These are phyloP conservation scores for Anas capensis DNA, from an alignment of 2,797 vertebrate genomes.

Conservation along the genomic window DNA sequence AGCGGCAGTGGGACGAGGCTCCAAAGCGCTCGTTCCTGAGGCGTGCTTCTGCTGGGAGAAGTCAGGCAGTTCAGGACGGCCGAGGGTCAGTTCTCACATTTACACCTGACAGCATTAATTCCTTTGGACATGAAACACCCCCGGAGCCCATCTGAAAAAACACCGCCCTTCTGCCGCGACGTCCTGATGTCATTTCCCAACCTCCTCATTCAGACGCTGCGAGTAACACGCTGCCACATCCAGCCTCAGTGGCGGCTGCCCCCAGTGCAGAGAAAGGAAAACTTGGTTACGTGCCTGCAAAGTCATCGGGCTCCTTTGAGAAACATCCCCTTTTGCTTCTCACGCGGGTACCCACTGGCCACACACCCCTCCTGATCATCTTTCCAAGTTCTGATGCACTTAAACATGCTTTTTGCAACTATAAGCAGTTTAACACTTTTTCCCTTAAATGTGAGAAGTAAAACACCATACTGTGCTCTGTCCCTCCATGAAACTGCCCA, in stretches of 20 bases:
- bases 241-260: conserved; percentile 30
- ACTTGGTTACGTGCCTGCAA: background rate
- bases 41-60: conserved; percentile 33
- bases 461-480: background rate
- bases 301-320: conserved; percentile 42
- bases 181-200: background rate
- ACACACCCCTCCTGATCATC: background rate
- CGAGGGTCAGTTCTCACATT: background rate
- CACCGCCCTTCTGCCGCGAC: conserved; percentile 3
- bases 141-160: background rate
- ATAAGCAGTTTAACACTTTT: background rate
- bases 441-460: conserved; percentile 3
- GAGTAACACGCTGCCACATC: background rate
- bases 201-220: background rate
- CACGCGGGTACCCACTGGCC: conserved; percentile 26
- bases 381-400: conserved; percentile 20
- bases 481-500: conserved; percentile 11
- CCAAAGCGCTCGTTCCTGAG: conserved; percentile 3
- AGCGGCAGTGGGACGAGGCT: conserved; percentile 10
- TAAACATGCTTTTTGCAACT: conserved; percentile 56
- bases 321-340: background rate
- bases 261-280: conserved; percentile 32
- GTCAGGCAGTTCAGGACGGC: background rate
- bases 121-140: background rate
- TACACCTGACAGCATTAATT: background rate